Evolutionary conservation across 2,797 vertebrate species (phyloP), one percentile per base, ranked within the genome.

Genomic region (Nyctibius grandis): DNA sequence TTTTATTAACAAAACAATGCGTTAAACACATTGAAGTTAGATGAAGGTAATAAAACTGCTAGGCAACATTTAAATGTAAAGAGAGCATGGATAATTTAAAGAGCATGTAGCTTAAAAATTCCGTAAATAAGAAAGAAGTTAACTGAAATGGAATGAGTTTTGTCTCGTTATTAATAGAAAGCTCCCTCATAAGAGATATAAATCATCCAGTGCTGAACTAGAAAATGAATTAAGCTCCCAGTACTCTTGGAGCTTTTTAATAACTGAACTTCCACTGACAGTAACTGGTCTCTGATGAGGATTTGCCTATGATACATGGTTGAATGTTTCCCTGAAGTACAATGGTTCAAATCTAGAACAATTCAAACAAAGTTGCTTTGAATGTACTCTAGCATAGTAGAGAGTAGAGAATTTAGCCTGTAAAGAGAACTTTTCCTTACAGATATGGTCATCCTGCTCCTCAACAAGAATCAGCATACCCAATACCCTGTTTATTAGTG

Each of bases 91-190:
- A 80, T 91, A 93, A 95, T 91, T 96, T 93, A 95, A 87, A 91
- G 63, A 93, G 36, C 61, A 76, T 79, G 67, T 92, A 79, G 77
- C 67, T 95, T 96, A 79, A 93, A 91, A 92, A 85, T 51, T 87
- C 59, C 0, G 9, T 95, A 95, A 96, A 96, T 94, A 95, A 92
- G 63, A 81, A 91, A 88, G 85, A 96, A 85, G 85, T 93, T 95
- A 94, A 88, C 54, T 79, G 84, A 87, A 93, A 93, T n/a, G 9
- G 67, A 93, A 95, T 95, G 20, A 86, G 56, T 76, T 94, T 95
- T 89, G 47, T 89, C 77, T 85, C 4, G 1, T 73, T 91, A 88
- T 78, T 94, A 96, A 92, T 77, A 89, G 75, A 87, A 93, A 82
- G 56, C 59, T 89, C 85, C n/a, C 67, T 94, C 80, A 34, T 76